These are phyloP conservation scores for Papilio xuthus DNA, from an alignment of 1,140 invertebrate species.

Conservation along the genomic window DNA sequence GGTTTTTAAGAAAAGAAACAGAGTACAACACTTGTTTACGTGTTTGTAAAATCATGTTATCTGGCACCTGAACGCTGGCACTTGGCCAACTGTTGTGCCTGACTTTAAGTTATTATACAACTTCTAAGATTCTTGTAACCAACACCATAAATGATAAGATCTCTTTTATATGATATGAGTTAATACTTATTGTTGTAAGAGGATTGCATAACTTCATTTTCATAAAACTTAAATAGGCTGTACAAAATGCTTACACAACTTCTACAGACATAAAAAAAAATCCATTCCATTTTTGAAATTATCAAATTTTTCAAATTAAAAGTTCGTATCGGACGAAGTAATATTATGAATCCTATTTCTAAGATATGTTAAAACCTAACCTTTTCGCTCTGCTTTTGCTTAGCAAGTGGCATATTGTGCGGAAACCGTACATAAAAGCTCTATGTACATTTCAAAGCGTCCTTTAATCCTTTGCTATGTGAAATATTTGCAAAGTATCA, in stretches of 20 bases:
- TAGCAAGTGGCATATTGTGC: background rate
- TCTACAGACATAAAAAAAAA: background rate
- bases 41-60: slow-evolving; percentile 25
- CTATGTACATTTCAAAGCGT: background rate
- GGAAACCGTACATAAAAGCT: slow-evolving; percentile 16
- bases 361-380: background rate
- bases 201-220: no score
- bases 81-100: background rate
- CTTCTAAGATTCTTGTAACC: slow-evolving; percentile 17
- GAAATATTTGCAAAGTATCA: background rate
- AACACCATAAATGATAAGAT: slow-evolving; percentile 13
- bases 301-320: no score
- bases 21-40: slow-evolving; percentile 7
- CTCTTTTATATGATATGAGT: background rate
- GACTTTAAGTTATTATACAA: slow-evolving; percentile 16
- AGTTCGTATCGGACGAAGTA: background rate
- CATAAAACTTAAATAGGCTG: no score
- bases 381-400: background rate
- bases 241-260: no score
- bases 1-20: slow-evolving; percentile 7
- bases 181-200: background rate
- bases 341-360: background rate
- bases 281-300: background rate
- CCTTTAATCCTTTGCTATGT: slow-evolving; percentile 10
- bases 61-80: slow-evolving; percentile 15